phyloP scores from a whole-genome alignment of 2,113 vertebrate genomes.

The Bufo bufo region DNA sequence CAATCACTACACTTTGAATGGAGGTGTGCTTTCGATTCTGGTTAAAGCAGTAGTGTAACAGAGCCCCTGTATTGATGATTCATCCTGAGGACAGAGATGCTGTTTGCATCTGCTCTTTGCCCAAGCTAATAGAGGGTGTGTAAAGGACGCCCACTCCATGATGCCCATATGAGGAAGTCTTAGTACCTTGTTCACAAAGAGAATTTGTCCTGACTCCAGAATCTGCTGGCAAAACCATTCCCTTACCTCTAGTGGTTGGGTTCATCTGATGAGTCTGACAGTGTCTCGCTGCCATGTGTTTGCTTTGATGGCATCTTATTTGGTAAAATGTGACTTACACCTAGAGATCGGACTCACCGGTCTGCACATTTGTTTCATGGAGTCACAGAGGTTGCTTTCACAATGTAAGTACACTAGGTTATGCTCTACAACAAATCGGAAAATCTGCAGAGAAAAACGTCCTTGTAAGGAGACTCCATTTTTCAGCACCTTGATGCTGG shows the following conservation, averaged over 20 bases:
- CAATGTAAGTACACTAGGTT: conserved; percentile 65
- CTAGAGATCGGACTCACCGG: conserved; percentile 60
- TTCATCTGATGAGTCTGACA: background rate
- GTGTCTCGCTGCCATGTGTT: no score
- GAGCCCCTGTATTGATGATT: background rate
- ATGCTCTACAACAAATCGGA: conserved; percentile 64
- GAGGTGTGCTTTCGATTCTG: no score
- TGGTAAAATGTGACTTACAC: background rate
- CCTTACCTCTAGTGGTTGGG: background rate
- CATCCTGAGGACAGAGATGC: background rate
- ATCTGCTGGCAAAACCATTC: background rate
- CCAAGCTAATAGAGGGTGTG: background rate
- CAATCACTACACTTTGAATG: no score
- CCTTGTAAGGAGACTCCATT: conserved; percentile 63
- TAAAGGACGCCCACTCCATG: background rate
- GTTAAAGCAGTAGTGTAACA: no score
- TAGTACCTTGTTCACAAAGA: no score
- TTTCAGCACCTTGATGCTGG: conserved; percentile 61
- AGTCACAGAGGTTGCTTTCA: conserved; percentile 62
- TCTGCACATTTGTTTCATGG: conserved; percentile 59
- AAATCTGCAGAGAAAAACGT: conserved; percentile 65
- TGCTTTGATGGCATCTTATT: background rate
- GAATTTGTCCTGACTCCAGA: background rate
- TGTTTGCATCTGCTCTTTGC: background rate
- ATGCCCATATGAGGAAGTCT: background rate